A percentile compares a stretch with the other conserved stretches of the same genome.
phyloP scores from a whole-genome alignment of 2,113 vertebrate genomes.

The Varanus komodoensis region DNA sequence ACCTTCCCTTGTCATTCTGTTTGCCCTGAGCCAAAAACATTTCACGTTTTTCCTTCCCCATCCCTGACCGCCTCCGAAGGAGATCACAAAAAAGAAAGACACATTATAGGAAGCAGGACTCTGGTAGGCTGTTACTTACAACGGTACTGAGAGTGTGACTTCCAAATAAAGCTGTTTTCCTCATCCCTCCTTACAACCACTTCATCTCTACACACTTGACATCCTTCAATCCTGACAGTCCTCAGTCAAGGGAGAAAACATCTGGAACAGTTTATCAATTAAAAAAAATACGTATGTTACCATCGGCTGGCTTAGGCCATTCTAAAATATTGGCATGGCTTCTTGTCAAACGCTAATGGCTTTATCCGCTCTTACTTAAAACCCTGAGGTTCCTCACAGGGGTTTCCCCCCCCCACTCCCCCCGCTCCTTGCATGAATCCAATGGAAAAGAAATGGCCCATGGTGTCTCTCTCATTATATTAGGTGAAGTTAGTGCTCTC shows the following conservation, averaged over 20 bases:
- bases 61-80: conserved; percentile 61
- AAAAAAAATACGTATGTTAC: conserved; percentile 38
- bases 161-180: conserved; percentile 61
- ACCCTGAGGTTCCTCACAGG: conserved; percentile 43
- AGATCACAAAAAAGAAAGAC: conserved; percentile 65
- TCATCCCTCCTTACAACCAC: conserved; percentile 58
- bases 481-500: conserved; percentile 61
- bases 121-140: conserved; percentile 67
- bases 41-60: conserved; percentile 46
- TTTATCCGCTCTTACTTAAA: conserved; percentile 41
- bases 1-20: conserved; percentile 51
- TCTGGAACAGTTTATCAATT: conserved; percentile 58
- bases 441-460: conserved; percentile 43
- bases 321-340: conserved; percentile 56
- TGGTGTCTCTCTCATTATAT: conserved; percentile 56
- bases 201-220: conserved; percentile 65
- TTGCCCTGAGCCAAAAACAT: conserved; percentile 48
- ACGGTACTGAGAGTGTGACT: conserved; percentile 52
- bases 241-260: conserved; percentile 55
- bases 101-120: conserved; percentile 63
- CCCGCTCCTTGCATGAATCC: conserved; percentile 17
- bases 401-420: conserved; percentile 7
- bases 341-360: conserved; percentile 56
- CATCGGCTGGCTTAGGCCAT: conserved; percentile 39
- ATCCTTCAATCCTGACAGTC: conserved; percentile 59